Evolutionary conservation across 2,113 vertebrate genomes (phyloP).

Genomic region (Panthera leo): DNA sequence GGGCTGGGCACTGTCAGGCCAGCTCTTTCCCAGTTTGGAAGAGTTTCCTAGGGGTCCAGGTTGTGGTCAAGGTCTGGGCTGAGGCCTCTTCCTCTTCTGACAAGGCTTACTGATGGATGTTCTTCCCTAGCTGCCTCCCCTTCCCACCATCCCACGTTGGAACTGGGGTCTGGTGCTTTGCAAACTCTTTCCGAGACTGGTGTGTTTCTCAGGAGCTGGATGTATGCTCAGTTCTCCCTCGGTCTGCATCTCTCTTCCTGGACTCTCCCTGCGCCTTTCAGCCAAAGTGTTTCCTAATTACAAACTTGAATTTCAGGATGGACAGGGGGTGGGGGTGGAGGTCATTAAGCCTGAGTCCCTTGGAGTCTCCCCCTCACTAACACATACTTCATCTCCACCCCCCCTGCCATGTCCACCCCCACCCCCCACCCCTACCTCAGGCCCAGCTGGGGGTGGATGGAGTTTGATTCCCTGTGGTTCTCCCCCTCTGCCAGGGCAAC

Average conservation of each 20-base stretch:
- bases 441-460: conserved; percentile 17
- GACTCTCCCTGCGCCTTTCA: neutral
- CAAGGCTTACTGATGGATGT: neutral
- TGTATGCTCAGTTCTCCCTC: neutral
- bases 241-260: neutral
- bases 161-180: neutral
- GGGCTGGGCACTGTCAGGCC: neutral
- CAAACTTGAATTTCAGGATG: conserved; percentile 80
- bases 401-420: neutral
- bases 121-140: neutral
- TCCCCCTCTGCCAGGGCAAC: neutral
- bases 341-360: conserved; percentile 72
- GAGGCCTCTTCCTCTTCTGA: neutral
- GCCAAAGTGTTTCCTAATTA: conserved; percentile 75
- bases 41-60: neutral
- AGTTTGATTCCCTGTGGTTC: conserved; percentile 42
- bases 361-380: neutral
- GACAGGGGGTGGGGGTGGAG: conserved; percentile 63
- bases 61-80: neutral
- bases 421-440: neutral
- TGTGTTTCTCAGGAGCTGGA: neutral
- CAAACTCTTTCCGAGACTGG: neutral
- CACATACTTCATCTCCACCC: conserved; percentile 16
- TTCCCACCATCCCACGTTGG: neutral
- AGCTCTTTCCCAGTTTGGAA: neutral